Evolutionary conservation across 2,113 vertebrate genomes (phyloP).

Genomic region (Hemicordylus capensis): DNA sequence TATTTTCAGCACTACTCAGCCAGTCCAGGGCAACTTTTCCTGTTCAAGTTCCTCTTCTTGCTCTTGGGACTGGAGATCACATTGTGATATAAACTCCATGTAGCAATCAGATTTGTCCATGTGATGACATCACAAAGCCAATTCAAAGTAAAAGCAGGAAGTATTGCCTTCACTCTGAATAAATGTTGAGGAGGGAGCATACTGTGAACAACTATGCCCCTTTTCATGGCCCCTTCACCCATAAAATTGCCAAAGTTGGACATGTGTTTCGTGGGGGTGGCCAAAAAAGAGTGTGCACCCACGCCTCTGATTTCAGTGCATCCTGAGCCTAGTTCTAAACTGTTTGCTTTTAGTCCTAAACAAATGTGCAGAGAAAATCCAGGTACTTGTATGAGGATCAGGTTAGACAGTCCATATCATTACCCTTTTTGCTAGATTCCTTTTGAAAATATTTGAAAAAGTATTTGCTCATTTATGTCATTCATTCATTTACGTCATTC

Average conservation of each 20-base stretch:
- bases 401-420: accelerated
- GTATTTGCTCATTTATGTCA: too few relatives aligned
- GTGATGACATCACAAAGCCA: not conserved
- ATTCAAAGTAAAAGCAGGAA: not conserved
- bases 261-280: too few relatives aligned
- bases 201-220: not conserved
- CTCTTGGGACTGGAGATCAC: not conserved
- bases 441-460: conserved; percentile 22
- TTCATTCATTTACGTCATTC: not conserved
- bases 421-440: not conserved
- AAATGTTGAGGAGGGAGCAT: not conserved
- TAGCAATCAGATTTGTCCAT: not conserved
- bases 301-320: too few relatives aligned
- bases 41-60: not conserved
- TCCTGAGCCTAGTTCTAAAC: not conserved
- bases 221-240: not conserved
- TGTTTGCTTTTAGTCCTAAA: not conserved
- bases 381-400: not conserved
- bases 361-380: not conserved
- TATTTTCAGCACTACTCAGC: too few relatives aligned
- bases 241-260: too few relatives aligned
- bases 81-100: not conserved
- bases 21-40: not conserved
- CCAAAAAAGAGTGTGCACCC: too few relatives aligned
- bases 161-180: too few relatives aligned